phyloP scores from a whole-genome alignment of 2,888 invertebrate genomes.

The Drosophila conformis region DNA sequence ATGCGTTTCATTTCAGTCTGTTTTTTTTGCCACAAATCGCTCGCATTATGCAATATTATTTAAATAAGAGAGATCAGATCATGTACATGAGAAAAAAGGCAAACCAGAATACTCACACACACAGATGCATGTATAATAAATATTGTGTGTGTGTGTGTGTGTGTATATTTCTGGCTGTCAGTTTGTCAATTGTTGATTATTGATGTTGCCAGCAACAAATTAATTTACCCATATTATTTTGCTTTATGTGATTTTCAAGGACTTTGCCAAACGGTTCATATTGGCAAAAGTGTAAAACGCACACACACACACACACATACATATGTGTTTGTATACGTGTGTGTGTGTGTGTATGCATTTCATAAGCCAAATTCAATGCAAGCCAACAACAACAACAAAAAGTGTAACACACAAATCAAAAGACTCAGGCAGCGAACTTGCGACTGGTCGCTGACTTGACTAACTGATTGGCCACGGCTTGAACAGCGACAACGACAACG shows the following conservation, averaged over 20 bases:
- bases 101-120: slow-evolving; percentile 43
- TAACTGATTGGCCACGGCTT: slow-evolving; percentile 34
- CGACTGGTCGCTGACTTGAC: slow-evolving; percentile 33
- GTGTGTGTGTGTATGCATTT: slow-evolving; percentile 33
- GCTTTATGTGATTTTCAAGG: slow-evolving; percentile 49
- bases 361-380: slow-evolving; percentile 65
- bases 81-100: slow-evolving; percentile 32
- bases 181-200: slow-evolving; percentile 15
- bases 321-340: background rate
- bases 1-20: slow-evolving; percentile 57
- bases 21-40: slow-evolving; percentile 57
- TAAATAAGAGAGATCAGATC: slow-evolving; percentile 56
- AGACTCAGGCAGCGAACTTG: slow-evolving; percentile 63
- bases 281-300: slow-evolving; percentile 43
- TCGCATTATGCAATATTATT: slow-evolving; percentile 68
- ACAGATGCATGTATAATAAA: background rate
- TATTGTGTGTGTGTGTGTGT: background rate
- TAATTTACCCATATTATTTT: slow-evolving; percentile 12
- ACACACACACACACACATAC: slow-evolving; percentile 6
- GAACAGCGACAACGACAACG: background rate
- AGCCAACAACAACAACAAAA: slow-evolving; percentile 33
- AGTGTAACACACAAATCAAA: slow-evolving; percentile 48
- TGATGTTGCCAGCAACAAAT: slow-evolving; percentile 18
- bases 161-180: slow-evolving; percentile 2
- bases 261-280: slow-evolving; percentile 46